Evolutionary conservation across 1,140 invertebrate genomes (phyloP).

Genomic region (Anadara kagoshimensis): DNA sequence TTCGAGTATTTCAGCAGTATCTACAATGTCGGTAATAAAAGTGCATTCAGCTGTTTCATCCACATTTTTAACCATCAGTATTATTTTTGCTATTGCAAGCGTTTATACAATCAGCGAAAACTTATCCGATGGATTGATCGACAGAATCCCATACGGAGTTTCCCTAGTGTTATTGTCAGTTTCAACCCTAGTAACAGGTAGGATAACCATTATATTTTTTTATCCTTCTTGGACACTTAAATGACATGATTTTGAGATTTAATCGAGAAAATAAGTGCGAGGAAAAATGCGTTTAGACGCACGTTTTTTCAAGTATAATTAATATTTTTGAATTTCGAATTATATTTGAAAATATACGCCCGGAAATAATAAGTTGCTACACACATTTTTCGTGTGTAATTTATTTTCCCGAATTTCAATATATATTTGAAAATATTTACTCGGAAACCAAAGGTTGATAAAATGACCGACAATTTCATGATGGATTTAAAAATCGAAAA

Average conservation of each 20-base stretch:
- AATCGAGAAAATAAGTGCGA: too few relatives aligned
- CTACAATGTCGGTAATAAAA: background rate
- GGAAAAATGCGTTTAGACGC: background rate
- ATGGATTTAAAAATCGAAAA: too few relatives aligned
- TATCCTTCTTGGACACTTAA: too few relatives aligned
- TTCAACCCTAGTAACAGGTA: slow-evolving; percentile 26
- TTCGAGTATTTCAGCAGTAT: background rate
- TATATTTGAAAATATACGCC: too few relatives aligned
- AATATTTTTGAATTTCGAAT: background rate
- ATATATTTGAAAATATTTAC: too few relatives aligned
- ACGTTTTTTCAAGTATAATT: slow-evolving; percentile 5
- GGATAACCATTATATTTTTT: too few relatives aligned
- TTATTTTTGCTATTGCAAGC: background rate
- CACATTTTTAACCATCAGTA: slow-evolving; percentile 9
- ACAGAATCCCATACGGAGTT: slow-evolving; percentile 1
- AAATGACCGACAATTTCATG: too few relatives aligned
- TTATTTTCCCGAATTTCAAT: too few relatives aligned
- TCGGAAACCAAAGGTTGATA: too few relatives aligned
- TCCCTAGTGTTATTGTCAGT: background rate
- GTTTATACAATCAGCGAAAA: background rate
- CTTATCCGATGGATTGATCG: background rate
- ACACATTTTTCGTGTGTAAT: too few relatives aligned
- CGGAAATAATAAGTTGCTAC: too few relatives aligned
- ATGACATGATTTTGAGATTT: too few relatives aligned
- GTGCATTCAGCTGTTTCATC: background rate